Evolutionary conservation across 2,797 vertebrate species (phyloP).

Genomic region (Brotula barbata): DNA sequence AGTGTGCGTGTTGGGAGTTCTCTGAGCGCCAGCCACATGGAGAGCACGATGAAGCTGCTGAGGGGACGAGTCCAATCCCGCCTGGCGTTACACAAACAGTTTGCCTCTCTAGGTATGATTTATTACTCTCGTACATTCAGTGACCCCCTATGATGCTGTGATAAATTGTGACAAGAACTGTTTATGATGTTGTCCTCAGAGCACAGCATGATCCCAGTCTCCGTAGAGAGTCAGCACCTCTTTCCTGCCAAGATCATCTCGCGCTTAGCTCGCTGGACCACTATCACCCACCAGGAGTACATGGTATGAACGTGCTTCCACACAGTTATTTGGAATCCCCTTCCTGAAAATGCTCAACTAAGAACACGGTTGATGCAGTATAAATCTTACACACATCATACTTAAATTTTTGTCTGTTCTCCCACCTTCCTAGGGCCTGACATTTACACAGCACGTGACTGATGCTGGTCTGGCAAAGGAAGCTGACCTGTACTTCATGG

Average conservation of each 20-base stretch:
- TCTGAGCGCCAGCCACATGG: constrained; percentile 96
- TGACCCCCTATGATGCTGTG: not conserved
- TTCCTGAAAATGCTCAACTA: not conserved
- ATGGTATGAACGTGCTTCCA: constrained; percentile 70
- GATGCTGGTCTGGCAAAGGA: constrained; percentile 88
- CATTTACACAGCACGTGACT: constrained; percentile 86
- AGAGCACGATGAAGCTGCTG: constrained; percentile 92
- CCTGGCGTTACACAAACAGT: constrained; percentile 93
- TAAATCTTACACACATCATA: not conserved
- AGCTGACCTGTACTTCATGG: constrained; percentile 91
- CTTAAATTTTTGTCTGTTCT: no score
- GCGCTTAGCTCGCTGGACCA: constrained; percentile 87
- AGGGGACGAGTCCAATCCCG: constrained; percentile 89
- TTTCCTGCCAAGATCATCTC: constrained; percentile 95
- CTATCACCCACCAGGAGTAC: constrained; percentile 87
- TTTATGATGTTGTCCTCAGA: constrained; percentile 76
- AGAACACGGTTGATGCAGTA: not conserved
- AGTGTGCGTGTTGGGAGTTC: constrained; percentile 81
- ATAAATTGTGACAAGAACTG: constrained; percentile 7
- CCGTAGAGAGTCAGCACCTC: constrained; percentile 90
- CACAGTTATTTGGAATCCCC: not conserved
- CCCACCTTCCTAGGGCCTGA: constrained; percentile 76
- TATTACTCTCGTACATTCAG: not conserved
- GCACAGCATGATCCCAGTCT: constrained; percentile 90
- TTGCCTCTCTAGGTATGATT: constrained; percentile 87